Percentiles rank a stretch among this genome's conserved stretches.
Conservation (phyloP, 2,797 vertebrate genomes). For the Sebastes ruberrimus region DNA sequence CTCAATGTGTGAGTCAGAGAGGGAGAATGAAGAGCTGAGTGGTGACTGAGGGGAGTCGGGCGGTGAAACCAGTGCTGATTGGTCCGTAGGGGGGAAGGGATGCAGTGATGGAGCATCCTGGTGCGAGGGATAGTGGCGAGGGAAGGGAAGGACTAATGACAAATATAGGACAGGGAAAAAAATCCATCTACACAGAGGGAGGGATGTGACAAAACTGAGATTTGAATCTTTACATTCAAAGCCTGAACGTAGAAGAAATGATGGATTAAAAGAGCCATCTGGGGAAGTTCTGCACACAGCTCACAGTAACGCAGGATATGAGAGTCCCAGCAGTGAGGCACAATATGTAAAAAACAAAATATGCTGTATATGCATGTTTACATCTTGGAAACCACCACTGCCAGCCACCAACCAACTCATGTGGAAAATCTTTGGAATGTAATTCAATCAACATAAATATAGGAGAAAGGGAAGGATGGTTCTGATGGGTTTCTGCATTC, state of each 20-base stretch:
- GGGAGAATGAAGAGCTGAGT: conserved; percentile 53
- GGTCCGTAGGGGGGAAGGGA: conserved; percentile 35
- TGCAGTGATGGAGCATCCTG: conserved; percentile 27
- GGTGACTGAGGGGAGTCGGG: conserved; percentile 39
- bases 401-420: conserved; percentile 1
- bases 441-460: conserved; percentile 46
- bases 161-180: conserved; percentile 1
- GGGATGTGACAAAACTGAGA: neutral
- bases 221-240: conserved; percentile 9
- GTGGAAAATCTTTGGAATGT: conserved; percentile 23
- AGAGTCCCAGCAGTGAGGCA: neutral
- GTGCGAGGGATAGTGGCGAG: conserved; percentile 8
- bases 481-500: conserved; percentile 38
- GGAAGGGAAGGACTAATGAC: neutral
- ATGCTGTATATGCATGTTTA: conserved; percentile 22
- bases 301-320: neutral
- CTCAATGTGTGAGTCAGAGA: conserved; percentile 32
- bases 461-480: neutral
- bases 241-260: neutral
- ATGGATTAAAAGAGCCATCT: neutral
- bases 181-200: neutral
- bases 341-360: neutral
- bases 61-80: conserved; percentile 65
- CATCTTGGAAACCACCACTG: conserved; percentile 22
- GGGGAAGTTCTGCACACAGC: conserved; percentile 1